phyloP scores from a whole-genome alignment of 2,113 vertebrate species.

The Oncorhynchus keta region DNA sequence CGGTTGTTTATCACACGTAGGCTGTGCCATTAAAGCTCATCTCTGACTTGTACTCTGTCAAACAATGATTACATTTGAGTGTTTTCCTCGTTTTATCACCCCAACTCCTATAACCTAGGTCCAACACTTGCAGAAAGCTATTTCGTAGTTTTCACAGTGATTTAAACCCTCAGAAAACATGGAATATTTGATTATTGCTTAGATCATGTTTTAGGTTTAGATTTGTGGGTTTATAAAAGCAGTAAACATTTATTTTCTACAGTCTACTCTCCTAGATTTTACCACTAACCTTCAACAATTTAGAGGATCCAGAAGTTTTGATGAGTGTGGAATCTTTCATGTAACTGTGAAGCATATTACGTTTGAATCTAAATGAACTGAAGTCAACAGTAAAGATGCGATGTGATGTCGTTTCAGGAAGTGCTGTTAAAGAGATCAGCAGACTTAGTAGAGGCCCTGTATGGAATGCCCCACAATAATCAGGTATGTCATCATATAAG shows the following conservation, averaged over 20 bases:
- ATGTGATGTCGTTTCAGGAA: slow-evolving; percentile 70
- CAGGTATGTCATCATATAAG: slow-evolving; percentile 73
- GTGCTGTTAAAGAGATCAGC: slow-evolving; percentile 91
- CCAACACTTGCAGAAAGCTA: not conserved
- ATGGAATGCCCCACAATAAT: slow-evolving; percentile 88
- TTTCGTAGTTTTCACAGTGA: slow-evolving; percentile 2
- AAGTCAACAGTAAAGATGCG: not conserved
- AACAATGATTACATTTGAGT: slow-evolving; percentile 21
- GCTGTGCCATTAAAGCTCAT: not conserved
- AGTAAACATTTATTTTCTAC: not conserved
- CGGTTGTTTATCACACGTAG: slow-evolving; percentile 18
- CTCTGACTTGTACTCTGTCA: not conserved
- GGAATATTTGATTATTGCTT: no score
- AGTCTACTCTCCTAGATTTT: not conserved
- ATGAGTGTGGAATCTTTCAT: not conserved
- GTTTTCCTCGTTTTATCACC: not conserved
- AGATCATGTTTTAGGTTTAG: slow-evolving; percentile 6
- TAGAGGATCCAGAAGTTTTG: no score
- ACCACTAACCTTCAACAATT: not conserved
- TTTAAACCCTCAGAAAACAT: not conserved
- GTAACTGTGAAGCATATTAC: not conserved
- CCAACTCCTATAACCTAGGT: not conserved
- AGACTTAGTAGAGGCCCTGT: slow-evolving; percentile 89
- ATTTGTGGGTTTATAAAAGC: not conserved
- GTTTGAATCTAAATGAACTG: no score